Evolutionary conservation across 2,888 invertebrate genomes (phyloP), one percentile per base, ranked within the genome.

Genomic region (Sesamia inferens): DNA sequence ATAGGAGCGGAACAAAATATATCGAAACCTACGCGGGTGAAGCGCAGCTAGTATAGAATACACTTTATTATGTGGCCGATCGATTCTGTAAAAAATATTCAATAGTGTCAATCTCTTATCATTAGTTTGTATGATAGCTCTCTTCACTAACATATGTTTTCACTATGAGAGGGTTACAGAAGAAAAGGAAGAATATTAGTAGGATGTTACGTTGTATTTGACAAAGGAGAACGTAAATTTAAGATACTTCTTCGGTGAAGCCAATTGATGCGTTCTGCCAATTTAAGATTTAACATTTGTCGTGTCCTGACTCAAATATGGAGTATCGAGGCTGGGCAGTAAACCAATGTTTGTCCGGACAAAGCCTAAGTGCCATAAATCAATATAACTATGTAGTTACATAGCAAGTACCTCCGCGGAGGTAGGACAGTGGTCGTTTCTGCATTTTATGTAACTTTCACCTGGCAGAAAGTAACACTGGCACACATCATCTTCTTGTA

Each of bases 361-460:
- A 79, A 78, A 79, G 74, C 71, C 54, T 74, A 39, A 83, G 72
- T 72, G 78, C 68, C 48, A 63, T 66, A 61, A 54, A 44, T 62
- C 42, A 75, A 42, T 68, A 76, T 42, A 65, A 72, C 70, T 62
- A 66, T n/a, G 54, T 63, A 68, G 57, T 57, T 51, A 61, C 48
- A 54, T 19, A 65, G 39, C 64, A 64, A 74, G 68, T 69, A 74
- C 57, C 58, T 77, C 64, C 63, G 39, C 16, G 42, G 68, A 85
- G 83, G 81, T 81, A 72, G 66, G 83, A 65, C 76, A 70, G 64
- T 58, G 55, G 84, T 39, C 70, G 79, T 74, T 74, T 87, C 76
- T 83, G 73, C 77, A 74, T 76, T 80, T 76, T 76, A 80, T 68
- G 73, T 68, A 54, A 87, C 86, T 86, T 86, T 87, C 86, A 76